Percentiles rank a stretch among this genome's conserved stretches.
These are phyloP conservation scores for Omphaloscelis lunosa DNA, from an alignment of 2,888 invertebrate species.

Conservation along the genomic window DNA sequence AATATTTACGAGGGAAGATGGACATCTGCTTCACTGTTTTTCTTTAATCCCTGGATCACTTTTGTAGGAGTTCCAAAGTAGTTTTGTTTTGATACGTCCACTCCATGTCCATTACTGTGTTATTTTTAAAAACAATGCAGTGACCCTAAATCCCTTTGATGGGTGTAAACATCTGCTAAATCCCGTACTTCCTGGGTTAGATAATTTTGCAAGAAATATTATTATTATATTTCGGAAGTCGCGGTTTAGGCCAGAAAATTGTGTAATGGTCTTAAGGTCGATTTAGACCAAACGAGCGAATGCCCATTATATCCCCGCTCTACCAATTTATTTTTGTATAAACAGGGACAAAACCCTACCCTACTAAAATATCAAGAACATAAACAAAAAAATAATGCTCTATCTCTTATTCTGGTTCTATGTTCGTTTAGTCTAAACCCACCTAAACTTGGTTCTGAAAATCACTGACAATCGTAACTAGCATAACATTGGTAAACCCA, in stretches of 20 bases:
- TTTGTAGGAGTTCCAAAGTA: conserved; percentile 38
- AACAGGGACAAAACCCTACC: too few species aligned
- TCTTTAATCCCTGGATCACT: conserved; percentile 51
- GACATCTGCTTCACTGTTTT: conserved; percentile 57
- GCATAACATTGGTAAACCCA: too few species aligned
- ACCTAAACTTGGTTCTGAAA: too few species aligned
- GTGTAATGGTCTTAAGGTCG: too few species aligned
- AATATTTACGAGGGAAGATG: conserved; percentile 30
- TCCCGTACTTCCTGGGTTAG: conserved; percentile 31
- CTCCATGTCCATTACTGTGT: conserved; percentile 51
- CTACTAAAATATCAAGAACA: too few species aligned
- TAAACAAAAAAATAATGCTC: too few species aligned
- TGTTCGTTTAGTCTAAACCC: too few species aligned
- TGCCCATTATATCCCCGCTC: too few species aligned
- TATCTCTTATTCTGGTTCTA: too few species aligned
- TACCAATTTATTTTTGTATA: too few species aligned
- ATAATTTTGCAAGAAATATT: not conserved
- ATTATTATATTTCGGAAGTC: not conserved
- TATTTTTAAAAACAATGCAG: conserved; percentile 57
- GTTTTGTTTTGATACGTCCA: conserved; percentile 55
- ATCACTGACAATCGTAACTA: too few species aligned
- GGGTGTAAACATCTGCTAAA: conserved; percentile 36
- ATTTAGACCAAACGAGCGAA: too few species aligned
- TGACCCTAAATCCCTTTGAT: conserved; percentile 17
- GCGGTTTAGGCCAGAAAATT: not conserved